A percentile compares a stretch with the other conserved stretches of the same genome.
Conservation (phyloP, 2,113 vertebrate species). For the Hemiscyllium ocellatum region DNA sequence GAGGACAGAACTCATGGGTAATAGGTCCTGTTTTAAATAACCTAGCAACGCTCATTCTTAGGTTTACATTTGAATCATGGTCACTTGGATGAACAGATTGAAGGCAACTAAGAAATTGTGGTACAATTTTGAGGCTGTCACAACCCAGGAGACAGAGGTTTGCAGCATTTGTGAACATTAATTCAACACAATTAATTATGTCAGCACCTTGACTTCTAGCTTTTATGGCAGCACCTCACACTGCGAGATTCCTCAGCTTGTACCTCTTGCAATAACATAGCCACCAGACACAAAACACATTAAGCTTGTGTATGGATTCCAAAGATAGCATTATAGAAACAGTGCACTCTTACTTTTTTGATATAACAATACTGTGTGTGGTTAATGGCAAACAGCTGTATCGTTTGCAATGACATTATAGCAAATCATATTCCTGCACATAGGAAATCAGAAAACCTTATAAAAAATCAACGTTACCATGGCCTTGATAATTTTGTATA, state of each 20-base stretch:
- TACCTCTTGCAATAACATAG: conserved; percentile 1
- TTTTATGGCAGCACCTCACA: neutral
- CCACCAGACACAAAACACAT: conserved; percentile 23
- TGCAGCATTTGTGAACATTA: neutral
- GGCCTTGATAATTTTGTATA: too few relatives aligned
- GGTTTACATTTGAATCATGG: neutral
- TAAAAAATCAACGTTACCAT: neutral
- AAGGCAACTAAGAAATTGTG: neutral
- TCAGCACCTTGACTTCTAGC: neutral
- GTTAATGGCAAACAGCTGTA: conserved; percentile 27
- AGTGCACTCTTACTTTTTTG: neutral
- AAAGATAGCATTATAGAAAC: conserved; percentile 29
- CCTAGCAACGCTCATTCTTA: neutral
- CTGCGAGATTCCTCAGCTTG: neutral
- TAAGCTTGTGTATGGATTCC: conserved; percentile 2
- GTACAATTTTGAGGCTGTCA: neutral
- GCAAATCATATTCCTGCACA: neutral
- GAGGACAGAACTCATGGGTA: neutral
- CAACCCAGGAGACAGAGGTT: neutral
- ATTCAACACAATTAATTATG: conserved; percentile 4
- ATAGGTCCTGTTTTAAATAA: neutral
- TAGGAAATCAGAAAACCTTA: neutral
- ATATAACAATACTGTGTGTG: neutral
- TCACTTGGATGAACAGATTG: neutral
- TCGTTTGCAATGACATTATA: neutral